Evolutionary conservation across 2,888 invertebrate genomes (phyloP).

Genomic region (Agrilus mali): DNA sequence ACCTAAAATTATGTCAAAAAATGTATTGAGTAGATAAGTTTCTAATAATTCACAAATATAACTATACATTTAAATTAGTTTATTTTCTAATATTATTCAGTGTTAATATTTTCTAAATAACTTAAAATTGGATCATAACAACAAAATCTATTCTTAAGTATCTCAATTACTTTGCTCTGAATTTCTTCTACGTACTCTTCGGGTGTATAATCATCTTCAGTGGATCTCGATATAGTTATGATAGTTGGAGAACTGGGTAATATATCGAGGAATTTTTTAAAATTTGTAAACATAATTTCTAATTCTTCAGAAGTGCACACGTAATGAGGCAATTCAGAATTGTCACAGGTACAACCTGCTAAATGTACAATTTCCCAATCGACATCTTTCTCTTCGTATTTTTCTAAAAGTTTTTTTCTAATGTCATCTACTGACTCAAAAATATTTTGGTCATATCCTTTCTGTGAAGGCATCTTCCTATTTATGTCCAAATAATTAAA

Average conservation of each 20-base stretch:
- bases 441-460: slow-evolving; percentile 22
- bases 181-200: slow-evolving; percentile 69
- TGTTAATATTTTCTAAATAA: slow-evolving; percentile 28
- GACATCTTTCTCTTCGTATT: slow-evolving; percentile 49
- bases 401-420: slow-evolving; percentile 37
- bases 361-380: slow-evolving; percentile 75
- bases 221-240: slow-evolving; percentile 73
- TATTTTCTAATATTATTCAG: slow-evolving; percentile 2
- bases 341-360: slow-evolving; percentile 80
- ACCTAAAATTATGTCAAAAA: too few species aligned
- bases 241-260: slow-evolving; percentile 53
- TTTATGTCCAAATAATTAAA: slow-evolving; percentile 53
- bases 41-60: too few species aligned
- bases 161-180: slow-evolving; percentile 51
- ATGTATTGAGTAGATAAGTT: too few species aligned
- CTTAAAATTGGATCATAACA: slow-evolving; percentile 39
- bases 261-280: slow-evolving; percentile 45
- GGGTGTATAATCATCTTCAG: slow-evolving; percentile 83
- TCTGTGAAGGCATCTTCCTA: slow-evolving; percentile 39
- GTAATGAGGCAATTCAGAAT: slow-evolving; percentile 75
- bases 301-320: slow-evolving; percentile 60
- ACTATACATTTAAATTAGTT: too few species aligned
- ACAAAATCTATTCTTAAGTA: slow-evolving; percentile 40
- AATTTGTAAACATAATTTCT: slow-evolving; percentile 43
- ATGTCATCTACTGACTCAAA: slow-evolving; percentile 33